Evolutionary conservation across 2,888 invertebrate species (phyloP).

Genomic region (Caenorhabditis sp.): DNA sequence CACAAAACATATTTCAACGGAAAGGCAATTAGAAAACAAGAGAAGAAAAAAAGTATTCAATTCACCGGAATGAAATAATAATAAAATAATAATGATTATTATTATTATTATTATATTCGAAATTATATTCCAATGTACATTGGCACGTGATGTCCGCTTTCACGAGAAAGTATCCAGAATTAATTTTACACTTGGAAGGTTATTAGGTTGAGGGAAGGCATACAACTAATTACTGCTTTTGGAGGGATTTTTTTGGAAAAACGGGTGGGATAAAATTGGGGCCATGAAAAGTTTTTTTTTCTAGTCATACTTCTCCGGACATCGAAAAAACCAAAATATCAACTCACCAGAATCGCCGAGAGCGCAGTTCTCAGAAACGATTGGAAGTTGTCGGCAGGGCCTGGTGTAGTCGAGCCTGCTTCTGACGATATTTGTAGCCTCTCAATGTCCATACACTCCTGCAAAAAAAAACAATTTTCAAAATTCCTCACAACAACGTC

Average conservation of each 20-base stretch:
- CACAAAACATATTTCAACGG: not conserved
- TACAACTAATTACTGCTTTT: too few relatives aligned
- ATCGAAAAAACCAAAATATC: not conserved
- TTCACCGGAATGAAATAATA: not conserved
- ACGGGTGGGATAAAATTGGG: too few relatives aligned
- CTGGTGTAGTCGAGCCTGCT: constrained; percentile 11
- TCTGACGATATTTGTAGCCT: constrained; percentile 29
- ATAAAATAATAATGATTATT: constrained; percentile 1
- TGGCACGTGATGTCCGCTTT: not conserved
- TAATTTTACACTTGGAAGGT: not conserved
- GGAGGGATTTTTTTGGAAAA: not conserved
- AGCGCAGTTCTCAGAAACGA: constrained; percentile 28
- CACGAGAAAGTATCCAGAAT: not conserved
- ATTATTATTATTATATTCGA: not conserved
- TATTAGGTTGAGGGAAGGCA: not conserved
- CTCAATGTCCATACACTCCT: constrained; percentile 46
- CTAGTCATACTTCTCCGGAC: not conserved
- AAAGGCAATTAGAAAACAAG: not conserved
- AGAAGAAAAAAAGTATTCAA: not conserved
- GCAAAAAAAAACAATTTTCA: not conserved
- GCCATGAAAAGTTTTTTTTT: too few relatives aligned
- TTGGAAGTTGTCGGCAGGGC: constrained; percentile 28
- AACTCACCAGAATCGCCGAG: constrained; percentile 33
- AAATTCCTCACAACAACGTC: too few relatives aligned
- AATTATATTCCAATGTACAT: not conserved